Evolutionary conservation across 2,888 invertebrate genomes (phyloP).

Genomic region (Drosophila planitibia): DNA sequence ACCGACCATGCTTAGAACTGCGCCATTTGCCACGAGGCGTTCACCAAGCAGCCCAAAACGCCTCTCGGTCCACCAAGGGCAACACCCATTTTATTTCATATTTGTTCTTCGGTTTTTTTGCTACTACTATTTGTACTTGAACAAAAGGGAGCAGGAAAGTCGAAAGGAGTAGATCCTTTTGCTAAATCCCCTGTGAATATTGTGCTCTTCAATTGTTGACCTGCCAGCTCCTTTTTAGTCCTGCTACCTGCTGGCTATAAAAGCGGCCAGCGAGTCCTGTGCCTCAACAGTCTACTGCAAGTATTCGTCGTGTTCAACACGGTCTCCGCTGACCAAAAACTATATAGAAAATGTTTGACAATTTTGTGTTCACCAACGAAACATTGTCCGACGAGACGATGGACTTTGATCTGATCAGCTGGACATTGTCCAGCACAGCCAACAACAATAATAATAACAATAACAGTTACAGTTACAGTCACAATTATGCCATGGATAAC

Average conservation of each 20-base stretch:
- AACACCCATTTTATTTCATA: conserved; percentile 51
- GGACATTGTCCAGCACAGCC: conserved; percentile 46
- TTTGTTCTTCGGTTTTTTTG: conserved; percentile 14
- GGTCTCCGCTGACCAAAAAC: neutral
- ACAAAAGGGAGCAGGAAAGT: conserved; percentile 18
- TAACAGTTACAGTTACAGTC: neutral
- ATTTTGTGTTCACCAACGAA: conserved; percentile 67
- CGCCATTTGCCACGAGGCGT: conserved; percentile 24
- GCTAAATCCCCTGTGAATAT: conserved; percentile 50
- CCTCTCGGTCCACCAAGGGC: conserved; percentile 60
- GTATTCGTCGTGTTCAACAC: conserved; percentile 69
- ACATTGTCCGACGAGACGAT: conserved; percentile 67
- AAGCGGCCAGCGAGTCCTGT: conserved; percentile 19
- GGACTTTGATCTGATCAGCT: conserved; percentile 72
- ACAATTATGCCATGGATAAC: conserved; percentile 44
- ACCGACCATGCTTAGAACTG: neutral
- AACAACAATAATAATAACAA: neutral
- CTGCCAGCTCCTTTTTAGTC: neutral
- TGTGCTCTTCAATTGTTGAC: conserved; percentile 1
- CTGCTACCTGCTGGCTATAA: conserved; percentile 56
- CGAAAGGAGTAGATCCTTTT: conserved; percentile 26
- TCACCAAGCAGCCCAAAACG: conserved; percentile 48
- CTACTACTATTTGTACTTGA: neutral
- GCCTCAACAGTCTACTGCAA: conserved; percentile 63
- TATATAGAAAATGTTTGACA: conserved; percentile 63